Evolutionary conservation across 2,797 vertebrate genomes (phyloP).

Genomic region (Cyclopterus lumpus): DNA sequence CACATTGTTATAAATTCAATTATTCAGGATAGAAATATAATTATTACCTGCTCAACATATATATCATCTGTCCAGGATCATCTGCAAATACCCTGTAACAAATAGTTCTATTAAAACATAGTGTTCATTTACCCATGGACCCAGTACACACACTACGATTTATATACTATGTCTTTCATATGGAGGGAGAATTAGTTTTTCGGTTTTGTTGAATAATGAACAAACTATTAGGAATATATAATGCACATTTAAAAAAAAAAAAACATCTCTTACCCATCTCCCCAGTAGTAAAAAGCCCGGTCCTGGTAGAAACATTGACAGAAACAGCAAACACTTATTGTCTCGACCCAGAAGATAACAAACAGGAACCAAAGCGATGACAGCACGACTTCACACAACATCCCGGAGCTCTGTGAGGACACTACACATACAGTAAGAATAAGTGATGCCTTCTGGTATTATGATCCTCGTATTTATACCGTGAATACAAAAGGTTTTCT

Average conservation of each 20-base stretch:
- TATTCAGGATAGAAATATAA: background rate
- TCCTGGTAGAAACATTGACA: slow-evolving; percentile 87
- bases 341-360: slow-evolving; percentile 89
- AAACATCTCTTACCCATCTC: slow-evolving; percentile 76
- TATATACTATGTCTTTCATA: too few relatives aligned
- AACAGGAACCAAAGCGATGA: slow-evolving; percentile 87
- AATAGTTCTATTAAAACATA: slow-evolving; percentile 1
- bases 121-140: slow-evolving; percentile 13
- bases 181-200: too few relatives aligned
- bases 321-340: slow-evolving; percentile 86
- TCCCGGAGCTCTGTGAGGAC: slow-evolving; percentile 69
- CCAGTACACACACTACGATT: background rate
- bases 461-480: background rate
- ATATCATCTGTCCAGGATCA: slow-evolving; percentile 84
- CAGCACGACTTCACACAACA: slow-evolving; percentile 87
- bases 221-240: background rate
- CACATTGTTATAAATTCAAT: background rate
- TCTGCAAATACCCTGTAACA: slow-evolving; percentile 79
- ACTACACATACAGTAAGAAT: slow-evolving; percentile 1
- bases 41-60: slow-evolving; percentile 82
- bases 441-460: background rate
- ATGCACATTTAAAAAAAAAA: background rate
- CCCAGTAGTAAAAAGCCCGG: slow-evolving; percentile 80
- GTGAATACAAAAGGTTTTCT: background rate
- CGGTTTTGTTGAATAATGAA: background rate